These are phyloP conservation scores for Sebastes iracundus DNA, from an alignment of 2,797 vertebrate species.

Conservation along the genomic window DNA sequence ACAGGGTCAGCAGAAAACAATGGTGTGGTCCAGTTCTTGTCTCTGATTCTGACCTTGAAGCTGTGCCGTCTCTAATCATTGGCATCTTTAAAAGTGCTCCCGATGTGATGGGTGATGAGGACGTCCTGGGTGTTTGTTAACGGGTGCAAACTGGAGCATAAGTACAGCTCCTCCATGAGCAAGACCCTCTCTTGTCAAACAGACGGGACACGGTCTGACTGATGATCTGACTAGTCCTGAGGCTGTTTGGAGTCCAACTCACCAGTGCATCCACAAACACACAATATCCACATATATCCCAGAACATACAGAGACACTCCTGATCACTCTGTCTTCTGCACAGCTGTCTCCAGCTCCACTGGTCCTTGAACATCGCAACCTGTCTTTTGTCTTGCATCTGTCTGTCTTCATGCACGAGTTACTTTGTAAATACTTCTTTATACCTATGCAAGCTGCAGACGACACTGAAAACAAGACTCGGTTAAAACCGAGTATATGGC, in stretches of 20 bases:
- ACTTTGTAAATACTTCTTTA: slow-evolving; percentile 26
- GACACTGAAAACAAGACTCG: neutral
- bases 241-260: slow-evolving; percentile 43
- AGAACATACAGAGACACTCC: neutral
- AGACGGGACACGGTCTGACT: slow-evolving; percentile 57
- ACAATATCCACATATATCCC: slow-evolving; percentile 2
- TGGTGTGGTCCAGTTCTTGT: slow-evolving; percentile 1
- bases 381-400: slow-evolving; percentile 27
- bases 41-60: slow-evolving; percentile 54
- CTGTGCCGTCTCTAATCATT: slow-evolving; percentile 41
- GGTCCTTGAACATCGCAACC: slow-evolving; percentile 5
- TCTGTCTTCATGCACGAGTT: slow-evolving; percentile 34
- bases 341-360: slow-evolving; percentile 18
- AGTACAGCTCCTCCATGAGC: slow-evolving; percentile 41
- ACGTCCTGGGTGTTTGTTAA: slow-evolving; percentile 48
- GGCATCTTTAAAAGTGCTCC: slow-evolving; percentile 49
- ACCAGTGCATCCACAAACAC: slow-evolving; percentile 19
- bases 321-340: slow-evolving; percentile 18
- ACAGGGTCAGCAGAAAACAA: slow-evolving; percentile 27
- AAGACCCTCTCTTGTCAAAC: slow-evolving; percentile 58
- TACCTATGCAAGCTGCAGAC: slow-evolving; percentile 33
- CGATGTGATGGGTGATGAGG: slow-evolving; percentile 48
- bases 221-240: slow-evolving; percentile 53
- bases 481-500: too few relatives aligned
- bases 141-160: slow-evolving; percentile 43